Conservation (phyloP, 2,888 invertebrate species). For the Elaeidobius kamerunicus region DNA sequence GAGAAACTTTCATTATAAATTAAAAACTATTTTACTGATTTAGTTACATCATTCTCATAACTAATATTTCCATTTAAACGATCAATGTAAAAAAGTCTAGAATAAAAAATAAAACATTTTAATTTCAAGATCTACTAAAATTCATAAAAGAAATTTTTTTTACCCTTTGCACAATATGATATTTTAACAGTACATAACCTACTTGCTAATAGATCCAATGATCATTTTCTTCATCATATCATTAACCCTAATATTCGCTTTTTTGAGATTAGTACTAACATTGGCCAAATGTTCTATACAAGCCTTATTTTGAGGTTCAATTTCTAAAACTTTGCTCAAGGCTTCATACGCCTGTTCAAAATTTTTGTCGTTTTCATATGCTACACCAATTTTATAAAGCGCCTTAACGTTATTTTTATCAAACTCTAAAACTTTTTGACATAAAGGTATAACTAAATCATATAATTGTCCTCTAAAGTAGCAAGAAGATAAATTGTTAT, state of each 20-base stretch:
- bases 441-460: conserved; percentile 63
- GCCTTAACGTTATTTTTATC: conserved; percentile 51
- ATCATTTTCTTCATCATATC: conserved; percentile 55
- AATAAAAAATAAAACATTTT: neutral
- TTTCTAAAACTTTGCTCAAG: conserved; percentile 54
- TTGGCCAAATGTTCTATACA: conserved; percentile 58
- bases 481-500: conserved; percentile 81
- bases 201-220: conserved; percentile 29
- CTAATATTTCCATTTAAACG: too few species aligned
- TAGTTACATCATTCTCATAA: too few species aligned
- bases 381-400: conserved; percentile 52
- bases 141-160: neutral
- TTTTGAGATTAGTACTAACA: conserved; percentile 56
- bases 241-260: conserved; percentile 58
- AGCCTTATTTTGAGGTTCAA: conserved; percentile 66
- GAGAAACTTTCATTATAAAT: too few species aligned
- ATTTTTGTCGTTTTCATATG: conserved; percentile 57
- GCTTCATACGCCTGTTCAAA: conserved; percentile 63
- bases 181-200: neutral
- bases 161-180: too few species aligned
- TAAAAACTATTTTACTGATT: too few species aligned
- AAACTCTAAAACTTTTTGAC: conserved; percentile 50
- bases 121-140: neutral
- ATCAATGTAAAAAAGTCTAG: neutral
- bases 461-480: conserved; percentile 67